Evolutionary conservation across 2,888 invertebrate genomes (phyloP).

Genomic region (Drosophila siamana): DNA sequence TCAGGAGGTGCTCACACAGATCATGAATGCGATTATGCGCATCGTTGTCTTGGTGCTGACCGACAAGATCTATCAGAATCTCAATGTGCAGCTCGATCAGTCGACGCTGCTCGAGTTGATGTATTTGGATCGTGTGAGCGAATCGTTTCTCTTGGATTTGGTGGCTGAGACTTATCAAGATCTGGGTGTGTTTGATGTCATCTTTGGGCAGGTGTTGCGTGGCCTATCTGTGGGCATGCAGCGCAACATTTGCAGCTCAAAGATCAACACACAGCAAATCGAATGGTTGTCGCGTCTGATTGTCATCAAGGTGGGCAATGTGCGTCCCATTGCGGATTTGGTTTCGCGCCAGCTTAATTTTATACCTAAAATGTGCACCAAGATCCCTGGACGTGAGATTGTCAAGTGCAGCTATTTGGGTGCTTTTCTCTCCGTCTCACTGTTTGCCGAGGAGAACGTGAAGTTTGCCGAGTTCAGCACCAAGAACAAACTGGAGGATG

Average conservation of each 20-base stretch:
- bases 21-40: constrained; percentile 72
- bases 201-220: constrained; percentile 83
- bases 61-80: constrained; percentile 81
- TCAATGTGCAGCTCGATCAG: constrained; percentile 79
- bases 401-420: constrained; percentile 94
- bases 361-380: constrained; percentile 90
- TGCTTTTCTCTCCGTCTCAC: constrained; percentile 95
- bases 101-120: constrained; percentile 88
- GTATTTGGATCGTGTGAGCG: constrained; percentile 87
- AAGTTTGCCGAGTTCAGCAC: constrained; percentile 92
- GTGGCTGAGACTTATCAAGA: constrained; percentile 87
- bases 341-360: constrained; percentile 90
- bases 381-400: constrained; percentile 93
- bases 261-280: constrained; percentile 88
- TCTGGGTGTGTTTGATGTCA: constrained; percentile 77
- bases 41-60: constrained; percentile 76
- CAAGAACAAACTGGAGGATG: constrained; percentile 76
- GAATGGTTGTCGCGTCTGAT: constrained; percentile 92
- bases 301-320: constrained; percentile 90
- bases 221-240: constrained; percentile 85
- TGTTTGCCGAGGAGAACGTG: constrained; percentile 97
- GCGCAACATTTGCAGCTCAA: constrained; percentile 82
- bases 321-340: constrained; percentile 92
- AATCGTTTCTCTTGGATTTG: constrained; percentile 88
- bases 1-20: constrained; percentile 46